Evolutionary conservation across 2,113 vertebrate genomes (phyloP), one percentile per base, ranked within the genome.

Genomic region (Prunella fulvescens): DNA sequence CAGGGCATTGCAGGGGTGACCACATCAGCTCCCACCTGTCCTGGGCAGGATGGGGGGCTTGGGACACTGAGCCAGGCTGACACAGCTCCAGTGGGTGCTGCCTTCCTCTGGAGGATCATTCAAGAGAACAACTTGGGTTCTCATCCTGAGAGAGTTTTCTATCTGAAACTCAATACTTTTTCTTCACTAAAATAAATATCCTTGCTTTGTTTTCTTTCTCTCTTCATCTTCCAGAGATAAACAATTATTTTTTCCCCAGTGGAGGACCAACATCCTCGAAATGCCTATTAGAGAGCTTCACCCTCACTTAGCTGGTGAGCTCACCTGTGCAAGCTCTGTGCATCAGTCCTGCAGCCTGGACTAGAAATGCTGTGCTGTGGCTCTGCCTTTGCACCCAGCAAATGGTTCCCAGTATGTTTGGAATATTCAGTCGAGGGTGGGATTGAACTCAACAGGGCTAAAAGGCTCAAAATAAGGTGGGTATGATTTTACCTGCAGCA

Each of bases 1-100:
- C 1, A 3, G 29, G 57, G 7, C 35, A n/a, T 3, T 28, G 40
- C n/a, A 60, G 54, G 28, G 26, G 16, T 3, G 14, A 45, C 25
- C 53, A 33, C 1, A 4, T 15, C 3, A 6, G 44, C 71, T 90
- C 3, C 3, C 33, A 23, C 8, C n/a, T 8, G 1, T 57, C 18
- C 50, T 0, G 0, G 2, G 28, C 71, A 86, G 57, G 13, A 40
- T 33, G 31, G 33, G 47, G 1, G 1, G 23, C 56, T 31, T 0
- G 0, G 56, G 45, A 3, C 3, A 7, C 65, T 60, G 66, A 70
- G 69, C 48, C 58, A 73, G 72, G 16, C 35, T 64, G 39, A 15
- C 62, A 50, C 0, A 7, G 26, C 53, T 56, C 47, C 61, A 44
- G 40, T 3, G 7, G 17, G 19, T 0, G 0, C 35, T 70, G 51